Evolutionary conservation across 2,888 invertebrate genomes (phyloP).

Genomic region (Morpho achilles): DNA sequence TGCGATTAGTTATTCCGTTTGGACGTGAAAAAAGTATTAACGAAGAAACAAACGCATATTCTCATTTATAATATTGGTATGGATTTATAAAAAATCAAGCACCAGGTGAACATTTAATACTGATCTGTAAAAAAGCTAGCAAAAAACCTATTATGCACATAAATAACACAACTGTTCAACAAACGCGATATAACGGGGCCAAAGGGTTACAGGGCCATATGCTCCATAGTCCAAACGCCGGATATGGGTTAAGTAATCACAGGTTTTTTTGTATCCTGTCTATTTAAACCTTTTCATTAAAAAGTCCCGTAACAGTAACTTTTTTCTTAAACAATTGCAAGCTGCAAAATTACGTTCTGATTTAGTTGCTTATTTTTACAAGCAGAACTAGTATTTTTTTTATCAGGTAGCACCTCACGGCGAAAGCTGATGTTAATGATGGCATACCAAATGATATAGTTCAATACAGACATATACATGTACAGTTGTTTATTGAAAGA

Average conservation of each 20-base stretch:
- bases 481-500: conserved; percentile 5
- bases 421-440: conserved; percentile 1
- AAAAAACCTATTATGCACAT: conserved; percentile 51
- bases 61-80: no score
- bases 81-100: conserved; percentile 34
- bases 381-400: conserved; percentile 16
- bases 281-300: conserved; percentile 65
- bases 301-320: conserved; percentile 54
- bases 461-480: background rate
- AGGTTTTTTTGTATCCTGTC: conserved; percentile 56
- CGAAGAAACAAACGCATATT: background rate
- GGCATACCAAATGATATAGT: no score
- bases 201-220: conserved; percentile 75
- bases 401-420: background rate
- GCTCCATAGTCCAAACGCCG: conserved; percentile 52
- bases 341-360: conserved; percentile 52
- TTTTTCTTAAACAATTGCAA: conserved; percentile 57
- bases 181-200: conserved; percentile 69
- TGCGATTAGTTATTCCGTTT: no score
- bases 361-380: conserved; percentile 37
- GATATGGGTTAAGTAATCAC: conserved; percentile 78
- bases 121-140: conserved; percentile 35
- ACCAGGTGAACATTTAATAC: conserved; percentile 52
- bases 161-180: conserved; percentile 69
- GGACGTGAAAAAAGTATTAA: background rate